A percentile compares a stretch with the other conserved stretches of the same genome.
Evolutionary conservation across 2,888 invertebrate genomes (phyloP).

Genomic region (Eupelmus urozonus): DNA sequence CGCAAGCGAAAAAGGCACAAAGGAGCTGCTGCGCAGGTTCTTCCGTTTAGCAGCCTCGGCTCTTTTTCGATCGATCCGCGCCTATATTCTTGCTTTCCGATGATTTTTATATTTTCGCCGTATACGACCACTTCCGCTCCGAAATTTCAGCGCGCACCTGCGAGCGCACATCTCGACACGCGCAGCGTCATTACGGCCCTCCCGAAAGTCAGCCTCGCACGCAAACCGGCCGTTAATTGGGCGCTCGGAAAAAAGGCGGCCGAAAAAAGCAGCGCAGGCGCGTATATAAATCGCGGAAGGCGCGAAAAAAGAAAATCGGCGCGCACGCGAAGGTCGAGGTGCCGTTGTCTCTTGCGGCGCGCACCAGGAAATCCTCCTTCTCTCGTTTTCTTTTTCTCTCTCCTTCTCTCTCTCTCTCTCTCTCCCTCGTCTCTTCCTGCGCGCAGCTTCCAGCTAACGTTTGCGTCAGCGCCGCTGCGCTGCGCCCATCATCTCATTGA

Average conservation of each 20-base stretch:
- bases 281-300: slow-evolving; percentile 49
- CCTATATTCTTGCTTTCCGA: too few species aligned
- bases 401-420: slow-evolving; percentile 32
- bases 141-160: not conserved
- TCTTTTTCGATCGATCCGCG: too few species aligned
- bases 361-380: slow-evolving; percentile 53
- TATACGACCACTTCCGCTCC: not conserved
- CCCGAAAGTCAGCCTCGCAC: not conserved
- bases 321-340: slow-evolving; percentile 72
- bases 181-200: too few species aligned
- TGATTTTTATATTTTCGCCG: too few species aligned
- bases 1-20: not conserved
- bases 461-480: slow-evolving; percentile 30
- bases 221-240: not conserved
- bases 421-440: slow-evolving; percentile 53
- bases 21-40: too few species aligned
- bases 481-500: slow-evolving; percentile 51
- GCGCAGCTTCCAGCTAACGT: slow-evolving; percentile 52
- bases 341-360: slow-evolving; percentile 66
- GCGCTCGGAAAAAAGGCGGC: not conserved
- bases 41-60: too few species aligned
- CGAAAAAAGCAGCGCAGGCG: not conserved
- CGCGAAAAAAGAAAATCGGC: slow-evolving; percentile 60
- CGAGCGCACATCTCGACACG: too few species aligned
- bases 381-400: slow-evolving; percentile 24